Conservation (phyloP, 2,113 vertebrate genomes). For the Alethe castanea region DNA sequence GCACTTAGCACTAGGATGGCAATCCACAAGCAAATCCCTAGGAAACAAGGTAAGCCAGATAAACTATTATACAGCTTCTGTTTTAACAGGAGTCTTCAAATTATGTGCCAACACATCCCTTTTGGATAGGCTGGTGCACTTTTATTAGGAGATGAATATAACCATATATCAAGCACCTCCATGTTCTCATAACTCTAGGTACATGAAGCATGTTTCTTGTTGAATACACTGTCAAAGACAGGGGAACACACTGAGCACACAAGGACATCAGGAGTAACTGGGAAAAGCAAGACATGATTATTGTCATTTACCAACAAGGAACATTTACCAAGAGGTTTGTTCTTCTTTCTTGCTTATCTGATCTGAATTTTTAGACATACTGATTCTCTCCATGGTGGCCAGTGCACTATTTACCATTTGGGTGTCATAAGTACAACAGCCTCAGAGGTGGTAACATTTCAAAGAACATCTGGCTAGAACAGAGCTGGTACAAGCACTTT, state of each 20-base stretch:
- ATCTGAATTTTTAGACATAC: background rate
- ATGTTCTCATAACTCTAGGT: background rate
- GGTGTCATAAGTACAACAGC: fast-evolving
- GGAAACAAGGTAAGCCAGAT: background rate
- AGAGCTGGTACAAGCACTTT: background rate
- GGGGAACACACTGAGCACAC: fast-evolving
- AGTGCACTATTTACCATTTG: background rate
- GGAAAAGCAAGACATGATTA: background rate
- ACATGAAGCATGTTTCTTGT: background rate
- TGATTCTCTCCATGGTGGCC: fast-evolving
- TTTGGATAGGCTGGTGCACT: background rate
- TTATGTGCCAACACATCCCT: background rate
- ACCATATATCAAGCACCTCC: background rate
- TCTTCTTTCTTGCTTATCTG: background rate
- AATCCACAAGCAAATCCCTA: background rate
- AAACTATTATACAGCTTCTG: background rate
- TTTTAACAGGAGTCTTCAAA: background rate
- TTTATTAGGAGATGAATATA: background rate
- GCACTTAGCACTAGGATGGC: fast-evolving
- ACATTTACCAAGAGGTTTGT: background rate
- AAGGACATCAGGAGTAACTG: background rate
- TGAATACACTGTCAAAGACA: background rate
- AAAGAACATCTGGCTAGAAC: background rate
- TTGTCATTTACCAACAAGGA: background rate
- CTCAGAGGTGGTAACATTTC: background rate